Evolutionary conservation across 2,888 invertebrate genomes (phyloP), one percentile per base, ranked within the genome.

Genomic region (Conomelus anceps): DNA sequence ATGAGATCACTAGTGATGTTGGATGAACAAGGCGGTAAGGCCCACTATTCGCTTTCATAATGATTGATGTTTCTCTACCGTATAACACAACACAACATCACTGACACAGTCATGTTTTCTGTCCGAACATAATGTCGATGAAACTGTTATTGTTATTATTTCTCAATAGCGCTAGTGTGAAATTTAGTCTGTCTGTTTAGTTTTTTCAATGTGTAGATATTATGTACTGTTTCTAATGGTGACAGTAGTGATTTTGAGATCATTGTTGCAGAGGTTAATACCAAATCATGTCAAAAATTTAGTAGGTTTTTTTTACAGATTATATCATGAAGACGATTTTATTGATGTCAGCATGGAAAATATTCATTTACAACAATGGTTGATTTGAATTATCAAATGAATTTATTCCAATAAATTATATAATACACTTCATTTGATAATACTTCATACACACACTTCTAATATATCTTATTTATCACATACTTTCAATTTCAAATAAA

Each of bases 1-100:
- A 99, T 99, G 96, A 98, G 98, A 96, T 98, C 98, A 95, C 97
- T 99, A 96, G 99, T 99, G 95, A 98, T 98, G 97, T 97, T 99
- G 97, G 99, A 99, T 96, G 99, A 99, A 96, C 99, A 99, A 97
- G 99, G 99, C 97, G 98, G 98, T 99, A 98, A 98, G 98, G 96
- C 90, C 88, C 89, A 88, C 84, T 23, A 87, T 87, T 29, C 23
- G 29, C n/a, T 13, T 22, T 86, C 4, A 22, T 9, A 87, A 26
- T 87, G 23, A 9, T 23, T 13, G n/a, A 6, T 23, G 3, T 6
- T 86, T 22, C 17, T 20, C 22, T 13, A 22, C 23, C 23, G 17
- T 86, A 23, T 13, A n/a, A 22, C 20, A 22, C 1, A 85, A 85
- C 85, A 85, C 85, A 85, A 23, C 63, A 26, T 86, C 11, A 86